Evolutionary conservation across 1,140 invertebrate genomes (phyloP).

Genomic region (Lethrus apterus): DNA sequence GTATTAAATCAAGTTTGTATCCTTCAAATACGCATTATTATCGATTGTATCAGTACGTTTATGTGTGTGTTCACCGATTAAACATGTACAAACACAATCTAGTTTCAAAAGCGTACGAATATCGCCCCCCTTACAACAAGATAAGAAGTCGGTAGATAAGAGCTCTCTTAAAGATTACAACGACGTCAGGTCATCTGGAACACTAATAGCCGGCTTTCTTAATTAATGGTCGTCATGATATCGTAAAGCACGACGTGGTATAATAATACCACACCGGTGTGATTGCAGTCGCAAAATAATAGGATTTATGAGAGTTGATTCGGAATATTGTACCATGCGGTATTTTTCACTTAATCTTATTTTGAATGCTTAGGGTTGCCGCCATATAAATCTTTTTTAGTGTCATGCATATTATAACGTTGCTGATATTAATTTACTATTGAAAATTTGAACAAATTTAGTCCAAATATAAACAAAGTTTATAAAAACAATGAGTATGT

Average conservation of each 20-base stretch:
- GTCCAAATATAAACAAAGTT: too few species aligned
- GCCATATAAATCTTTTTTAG: too few species aligned
- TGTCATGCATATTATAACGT: background rate
- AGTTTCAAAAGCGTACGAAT: background rate
- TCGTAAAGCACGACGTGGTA: slow-evolving; percentile 5
- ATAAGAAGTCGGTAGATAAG: slow-evolving; percentile 4
- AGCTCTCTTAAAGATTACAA: slow-evolving; percentile 12
- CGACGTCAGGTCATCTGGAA: slow-evolving; percentile 12
- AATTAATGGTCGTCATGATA: slow-evolving; percentile 12
- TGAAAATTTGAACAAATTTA: background rate
- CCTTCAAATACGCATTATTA: too few species aligned
- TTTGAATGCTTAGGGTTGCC: too few species aligned
- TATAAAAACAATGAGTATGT: too few species aligned
- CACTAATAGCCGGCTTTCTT: slow-evolving; percentile 7
- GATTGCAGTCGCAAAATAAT: background rate
- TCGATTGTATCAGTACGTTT: too few species aligned
- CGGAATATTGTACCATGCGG: background rate
- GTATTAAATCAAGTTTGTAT: too few species aligned
- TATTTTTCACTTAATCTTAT: too few species aligned
- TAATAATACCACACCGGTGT: background rate
- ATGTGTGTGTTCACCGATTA: background rate
- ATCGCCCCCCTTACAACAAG: background rate
- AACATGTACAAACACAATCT: background rate
- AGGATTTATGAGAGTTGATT: background rate
- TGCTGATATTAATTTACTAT: background rate